These are phyloP conservation scores for Delichon dasypus DNA, from an alignment of 2,797 vertebrate genomes.

Conservation along the genomic window DNA sequence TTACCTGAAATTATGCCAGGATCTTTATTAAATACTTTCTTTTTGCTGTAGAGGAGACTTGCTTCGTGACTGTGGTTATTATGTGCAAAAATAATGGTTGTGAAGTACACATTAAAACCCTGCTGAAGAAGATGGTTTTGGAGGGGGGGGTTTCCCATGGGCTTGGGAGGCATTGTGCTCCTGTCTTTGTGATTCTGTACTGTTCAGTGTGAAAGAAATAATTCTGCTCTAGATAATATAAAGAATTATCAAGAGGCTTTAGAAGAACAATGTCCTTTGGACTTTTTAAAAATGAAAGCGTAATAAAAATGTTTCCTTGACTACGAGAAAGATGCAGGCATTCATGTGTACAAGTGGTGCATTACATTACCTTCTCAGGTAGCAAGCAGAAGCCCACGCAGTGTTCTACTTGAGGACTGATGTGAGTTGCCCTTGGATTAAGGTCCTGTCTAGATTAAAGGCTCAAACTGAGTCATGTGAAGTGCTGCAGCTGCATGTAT, in stretches of 20 bases:
- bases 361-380: background rate
- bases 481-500: background rate
- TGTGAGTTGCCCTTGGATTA: background rate
- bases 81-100: background rate
- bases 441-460: conserved; percentile 10
- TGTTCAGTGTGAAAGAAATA: background rate
- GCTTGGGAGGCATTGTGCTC: background rate
- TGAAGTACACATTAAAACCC: background rate
- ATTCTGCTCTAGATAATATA: background rate
- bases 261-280: background rate
- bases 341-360: background rate
- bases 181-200: background rate
- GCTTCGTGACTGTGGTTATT: background rate
- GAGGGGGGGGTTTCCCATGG: background rate
- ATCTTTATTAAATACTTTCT: background rate
- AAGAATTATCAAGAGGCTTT: background rate
- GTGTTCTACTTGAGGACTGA: background rate
- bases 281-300: background rate
- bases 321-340: background rate
- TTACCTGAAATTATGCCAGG: conserved; percentile 17
- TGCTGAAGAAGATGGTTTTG: background rate
- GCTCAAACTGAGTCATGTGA: background rate
- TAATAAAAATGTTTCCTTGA: background rate
- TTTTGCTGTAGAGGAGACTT: background rate
- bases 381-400: background rate